A percentile compares a stretch with the other conserved stretches of the same genome.
These are phyloP conservation scores for Ornithorhynchus anatinus DNA, from an alignment of 2,113 vertebrate genomes.

Conservation along the genomic window DNA sequence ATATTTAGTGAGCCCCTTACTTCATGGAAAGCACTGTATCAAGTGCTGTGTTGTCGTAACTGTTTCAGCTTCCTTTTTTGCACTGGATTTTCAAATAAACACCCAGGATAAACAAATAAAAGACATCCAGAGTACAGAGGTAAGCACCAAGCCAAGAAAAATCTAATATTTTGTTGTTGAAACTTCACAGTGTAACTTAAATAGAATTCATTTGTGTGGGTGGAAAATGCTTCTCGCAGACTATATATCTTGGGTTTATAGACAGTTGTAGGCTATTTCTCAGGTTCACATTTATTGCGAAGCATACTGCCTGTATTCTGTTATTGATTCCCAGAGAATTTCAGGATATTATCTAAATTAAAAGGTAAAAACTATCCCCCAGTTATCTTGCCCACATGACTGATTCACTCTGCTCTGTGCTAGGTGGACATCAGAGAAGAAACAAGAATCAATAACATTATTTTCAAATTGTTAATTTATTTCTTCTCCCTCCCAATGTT, in stretches of 20 bases:
- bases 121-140: conserved; percentile 42
- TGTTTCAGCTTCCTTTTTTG: conserved; percentile 11
- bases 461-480: too few relatives aligned
- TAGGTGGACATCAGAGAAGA: neutral
- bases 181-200: conserved; percentile 47
- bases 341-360: neutral
- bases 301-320: conserved; percentile 46
- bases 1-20: too few relatives aligned
- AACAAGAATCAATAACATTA: neutral
- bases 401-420: neutral
- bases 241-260: conserved; percentile 50
- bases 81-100: conserved; percentile 30
- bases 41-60: too few relatives aligned
- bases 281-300: conserved; percentile 44
- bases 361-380: neutral
- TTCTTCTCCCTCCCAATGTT: neutral
- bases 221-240: conserved; percentile 36
- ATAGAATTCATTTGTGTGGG: conserved; percentile 44
- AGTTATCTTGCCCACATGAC: neutral
- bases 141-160: conserved; percentile 43
- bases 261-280: conserved; percentile 47
- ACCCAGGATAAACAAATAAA: conserved; percentile 35
- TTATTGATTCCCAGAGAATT: conserved; percentile 55
- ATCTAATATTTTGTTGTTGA: conserved; percentile 50
- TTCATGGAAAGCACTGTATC: too few relatives aligned